Evolutionary conservation across 2,113 vertebrate species (phyloP), one percentile per base, ranked within the genome.

Genomic region (Mesembrinibis cayennensis): DNA sequence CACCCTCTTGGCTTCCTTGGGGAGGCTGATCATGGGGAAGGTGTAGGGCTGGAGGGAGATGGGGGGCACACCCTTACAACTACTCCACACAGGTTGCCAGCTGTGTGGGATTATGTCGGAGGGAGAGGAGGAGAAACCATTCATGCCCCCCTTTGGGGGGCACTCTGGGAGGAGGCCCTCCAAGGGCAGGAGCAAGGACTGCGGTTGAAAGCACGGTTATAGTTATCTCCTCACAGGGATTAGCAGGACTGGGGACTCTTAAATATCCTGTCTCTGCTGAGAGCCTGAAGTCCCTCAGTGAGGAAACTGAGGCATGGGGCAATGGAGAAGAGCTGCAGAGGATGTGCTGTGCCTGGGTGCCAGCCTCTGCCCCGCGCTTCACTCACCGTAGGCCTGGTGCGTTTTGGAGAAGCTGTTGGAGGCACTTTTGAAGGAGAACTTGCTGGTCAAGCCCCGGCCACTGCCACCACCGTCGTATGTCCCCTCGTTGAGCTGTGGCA

Each of bases 401-500:
- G 98, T 97, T 12, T 99, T 98, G 5, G 98, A 98, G n/a, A 98
- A 96, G 44, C 97, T 95, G 93, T 98, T 98, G 18, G 98, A 97
- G 40, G 98, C 98, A 63, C 95, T 98, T 95, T 98, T 98, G 87
- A 99, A 98, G 96, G 95, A 97, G 82, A 98, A 96, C 45, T 98
- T 98, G 89, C 98, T 94, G 95, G 98, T 97, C 19, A 98, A 95
- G 92, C 82, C 56, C 15, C 29, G 87, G 16, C 80, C 7, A 0
- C 98, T 66, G 10, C 91, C 44, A 3, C 98, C 95, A 3, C 98
- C 95, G 0, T 96, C 96, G 0, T 98, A 99, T 7, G 91, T 30
- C 1, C 96, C 98, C 73, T 98, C 98, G 0, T 97, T 98, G 74
- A 99, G 99, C 97, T 99, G 99, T 0, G 99, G 99, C 97, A 99